These are phyloP conservation scores for Anabacerthia variegaticeps DNA, from an alignment of 2,797 vertebrate species.

Conservation along the genomic window DNA sequence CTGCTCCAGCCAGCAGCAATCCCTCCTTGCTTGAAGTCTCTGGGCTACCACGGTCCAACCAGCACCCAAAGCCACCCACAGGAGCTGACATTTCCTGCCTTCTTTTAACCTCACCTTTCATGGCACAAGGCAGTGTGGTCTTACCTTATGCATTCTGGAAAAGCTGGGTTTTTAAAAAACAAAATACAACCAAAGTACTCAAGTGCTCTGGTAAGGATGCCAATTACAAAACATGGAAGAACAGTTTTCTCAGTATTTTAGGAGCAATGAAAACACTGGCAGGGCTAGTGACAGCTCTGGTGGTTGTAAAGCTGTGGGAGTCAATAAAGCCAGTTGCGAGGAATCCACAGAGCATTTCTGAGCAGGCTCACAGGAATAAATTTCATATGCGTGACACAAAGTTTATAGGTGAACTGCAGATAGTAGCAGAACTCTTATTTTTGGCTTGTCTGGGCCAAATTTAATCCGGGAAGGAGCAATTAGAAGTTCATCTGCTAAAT, in stretches of 20 bases:
- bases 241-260: background rate
- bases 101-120: background rate
- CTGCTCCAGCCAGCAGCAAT: background rate
- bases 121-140: background rate
- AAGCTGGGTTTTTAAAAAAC: background rate
- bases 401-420: background rate
- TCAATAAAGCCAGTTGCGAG: slow-evolving; percentile 16
- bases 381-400: background rate
- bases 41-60: background rate
- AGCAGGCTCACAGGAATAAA: background rate
- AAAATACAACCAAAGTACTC: background rate
- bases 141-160: background rate
- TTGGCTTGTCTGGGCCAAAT: background rate
- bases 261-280: slow-evolving; percentile 25
- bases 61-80: background rate
- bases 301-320: background rate
- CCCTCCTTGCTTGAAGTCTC: background rate
- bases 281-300: background rate
- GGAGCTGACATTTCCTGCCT: background rate
- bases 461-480: background rate
- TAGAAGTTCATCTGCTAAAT: background rate
- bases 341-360: background rate
- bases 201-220: background rate
- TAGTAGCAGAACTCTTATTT: background rate
- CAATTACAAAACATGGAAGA: background rate